Percentiles rank a stretch among this genome's conserved stretches.
phyloP scores from a whole-genome alignment of 2,113 vertebrate species.

The Cinclus mexicanus region DNA sequence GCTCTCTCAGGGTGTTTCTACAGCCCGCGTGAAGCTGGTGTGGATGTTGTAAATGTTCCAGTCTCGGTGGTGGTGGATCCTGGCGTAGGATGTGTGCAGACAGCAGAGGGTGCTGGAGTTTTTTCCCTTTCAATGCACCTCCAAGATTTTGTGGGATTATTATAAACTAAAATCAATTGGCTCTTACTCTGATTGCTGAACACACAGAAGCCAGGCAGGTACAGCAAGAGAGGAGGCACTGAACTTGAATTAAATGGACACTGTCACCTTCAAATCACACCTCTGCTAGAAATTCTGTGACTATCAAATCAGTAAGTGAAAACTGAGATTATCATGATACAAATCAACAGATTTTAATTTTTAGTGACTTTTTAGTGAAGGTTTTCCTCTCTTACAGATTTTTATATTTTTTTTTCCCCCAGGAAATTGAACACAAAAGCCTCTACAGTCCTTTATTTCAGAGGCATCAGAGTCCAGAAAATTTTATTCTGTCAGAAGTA shows the following conservation, averaged over 20 bases:
- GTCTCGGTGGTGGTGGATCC: background rate
- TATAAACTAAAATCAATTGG: slow-evolving; percentile 11
- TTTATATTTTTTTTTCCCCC: background rate
- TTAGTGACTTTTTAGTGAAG: background rate
- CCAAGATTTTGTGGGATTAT: slow-evolving; percentile 5
- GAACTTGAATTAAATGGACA: background rate
- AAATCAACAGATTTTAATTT: background rate
- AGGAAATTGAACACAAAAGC: background rate
- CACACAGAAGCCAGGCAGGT: slow-evolving; percentile 19
- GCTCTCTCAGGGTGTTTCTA: background rate
- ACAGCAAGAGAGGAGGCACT: background rate
- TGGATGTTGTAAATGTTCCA: fast-evolving
- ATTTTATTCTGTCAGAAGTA: background rate
- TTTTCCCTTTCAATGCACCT: slow-evolving; percentile 52
- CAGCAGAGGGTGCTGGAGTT: slow-evolving; percentile 69
- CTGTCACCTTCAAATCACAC: slow-evolving; percentile 10
- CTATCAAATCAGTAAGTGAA: background rate
- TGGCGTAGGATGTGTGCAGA: slow-evolving; percentile 36
- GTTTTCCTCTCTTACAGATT: background rate
- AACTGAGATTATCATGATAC: background rate
- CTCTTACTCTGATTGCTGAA: slow-evolving; percentile 50
- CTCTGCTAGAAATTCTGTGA: background rate
- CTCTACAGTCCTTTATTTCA: background rate
- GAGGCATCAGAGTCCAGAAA: background rate
- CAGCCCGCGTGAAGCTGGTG: background rate